Evolutionary conservation across 2,888 invertebrate genomes (phyloP).

Genomic region (Therioaphis trifolii): DNA sequence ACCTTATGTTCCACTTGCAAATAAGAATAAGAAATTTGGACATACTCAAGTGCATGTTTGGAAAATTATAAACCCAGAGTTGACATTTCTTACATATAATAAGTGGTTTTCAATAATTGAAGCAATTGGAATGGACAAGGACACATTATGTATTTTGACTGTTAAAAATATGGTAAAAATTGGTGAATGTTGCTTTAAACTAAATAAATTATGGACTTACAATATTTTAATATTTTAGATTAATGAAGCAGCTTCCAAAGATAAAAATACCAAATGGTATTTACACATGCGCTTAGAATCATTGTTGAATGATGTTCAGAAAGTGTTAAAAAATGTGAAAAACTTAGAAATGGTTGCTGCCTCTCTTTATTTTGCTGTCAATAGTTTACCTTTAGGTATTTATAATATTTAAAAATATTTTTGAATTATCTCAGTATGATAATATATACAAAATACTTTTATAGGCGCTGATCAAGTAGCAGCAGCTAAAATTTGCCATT

Average conservation of each 20-base stretch:
- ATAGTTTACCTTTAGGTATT: conserved; percentile 69
- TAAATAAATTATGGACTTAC: background rate
- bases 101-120: conserved; percentile 70
- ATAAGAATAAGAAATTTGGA: conserved; percentile 65
- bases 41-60: conserved; percentile 66
- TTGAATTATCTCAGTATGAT: background rate
- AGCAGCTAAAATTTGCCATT: conserved; percentile 70
- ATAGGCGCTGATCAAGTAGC: conserved; percentile 71
- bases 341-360: conserved; percentile 69
- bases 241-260: conserved; percentile 41
- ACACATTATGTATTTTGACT: conserved; percentile 71
- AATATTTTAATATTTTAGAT: conserved; percentile 59
- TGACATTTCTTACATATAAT: conserved; percentile 70
- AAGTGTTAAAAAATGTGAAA: conserved; percentile 68
- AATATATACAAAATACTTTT: conserved; percentile 2
- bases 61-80: conserved; percentile 68
- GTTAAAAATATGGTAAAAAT: conserved; percentile 70
- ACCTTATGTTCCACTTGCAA: conserved; percentile 68
- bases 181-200: background rate
- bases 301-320: conserved; percentile 69
- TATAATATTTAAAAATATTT: conserved; percentile 14
- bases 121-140: conserved; percentile 69
- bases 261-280: conserved; percentile 67
- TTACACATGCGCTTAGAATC: conserved; percentile 68
- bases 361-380: conserved; percentile 69